These are phyloP conservation scores for Myotis vivesi DNA, from an alignment of 2,797 vertebrate genomes.

Conservation along the genomic window DNA sequence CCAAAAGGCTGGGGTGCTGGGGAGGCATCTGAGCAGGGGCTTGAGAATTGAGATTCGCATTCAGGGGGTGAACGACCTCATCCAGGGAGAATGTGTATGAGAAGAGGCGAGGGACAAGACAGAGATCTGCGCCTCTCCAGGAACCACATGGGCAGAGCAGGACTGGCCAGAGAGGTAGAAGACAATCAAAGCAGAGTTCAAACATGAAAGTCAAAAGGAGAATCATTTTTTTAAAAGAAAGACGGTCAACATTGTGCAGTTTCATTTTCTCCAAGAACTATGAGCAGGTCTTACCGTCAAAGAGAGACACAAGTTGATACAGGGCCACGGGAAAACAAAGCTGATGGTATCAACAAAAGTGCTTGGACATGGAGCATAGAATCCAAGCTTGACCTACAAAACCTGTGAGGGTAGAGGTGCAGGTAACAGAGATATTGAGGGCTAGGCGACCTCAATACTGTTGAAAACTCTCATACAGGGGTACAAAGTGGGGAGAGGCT, in stretches of 20 bases:
- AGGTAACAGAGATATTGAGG: neutral
- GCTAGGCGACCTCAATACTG: neutral
- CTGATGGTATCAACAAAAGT: neutral
- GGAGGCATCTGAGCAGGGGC: conserved; percentile 22
- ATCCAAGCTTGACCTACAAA: neutral
- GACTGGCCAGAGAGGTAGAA: neutral
- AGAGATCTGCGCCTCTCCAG: neutral
- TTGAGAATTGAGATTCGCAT: neutral
- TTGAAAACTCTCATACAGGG: neutral
- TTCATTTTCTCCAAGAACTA: neutral
- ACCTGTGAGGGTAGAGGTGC: neutral
- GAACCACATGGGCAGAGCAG: neutral
- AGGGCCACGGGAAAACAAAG: neutral
- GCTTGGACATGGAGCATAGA: neutral
- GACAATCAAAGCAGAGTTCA: neutral
- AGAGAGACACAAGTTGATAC: neutral
- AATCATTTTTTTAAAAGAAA: neutral
- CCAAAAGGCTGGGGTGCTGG: conserved; percentile 33
- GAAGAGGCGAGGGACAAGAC: neutral
- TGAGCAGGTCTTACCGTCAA: neutral
- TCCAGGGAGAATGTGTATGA: neutral
- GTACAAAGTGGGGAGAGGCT: neutral
- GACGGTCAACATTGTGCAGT: neutral
- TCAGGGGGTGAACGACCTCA: neutral
- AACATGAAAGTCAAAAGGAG: neutral